Conservation (phyloP, 2,113 vertebrate species). For the Poicephalus meyeri region DNA sequence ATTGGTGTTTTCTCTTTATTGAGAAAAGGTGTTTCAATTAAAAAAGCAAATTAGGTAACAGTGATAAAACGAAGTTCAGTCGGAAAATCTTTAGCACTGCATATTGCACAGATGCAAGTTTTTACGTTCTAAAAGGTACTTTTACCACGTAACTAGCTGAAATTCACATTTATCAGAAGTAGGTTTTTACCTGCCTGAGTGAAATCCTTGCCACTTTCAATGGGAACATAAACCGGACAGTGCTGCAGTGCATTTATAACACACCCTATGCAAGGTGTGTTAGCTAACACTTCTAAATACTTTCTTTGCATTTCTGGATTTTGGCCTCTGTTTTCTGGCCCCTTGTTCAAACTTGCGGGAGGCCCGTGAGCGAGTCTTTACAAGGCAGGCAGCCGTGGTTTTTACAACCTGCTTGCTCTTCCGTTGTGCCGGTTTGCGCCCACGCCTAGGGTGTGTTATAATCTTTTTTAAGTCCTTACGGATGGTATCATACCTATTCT, state of each 20-base stretch:
- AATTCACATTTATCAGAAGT: slow-evolving; percentile 45
- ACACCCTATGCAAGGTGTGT: slow-evolving; percentile 70
- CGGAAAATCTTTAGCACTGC: slow-evolving; percentile 11
- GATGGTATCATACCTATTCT: slow-evolving; percentile 97
- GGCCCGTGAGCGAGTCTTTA: slow-evolving; percentile 78
- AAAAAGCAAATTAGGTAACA: slow-evolving; percentile 27
- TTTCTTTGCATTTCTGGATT: slow-evolving; percentile 75
- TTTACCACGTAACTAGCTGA: background rate
- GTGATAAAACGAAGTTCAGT: background rate
- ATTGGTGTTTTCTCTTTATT: slow-evolving; percentile 40
- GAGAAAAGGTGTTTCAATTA: slow-evolving; percentile 27
- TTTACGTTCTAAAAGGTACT: background rate
- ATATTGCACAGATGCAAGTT: background rate
- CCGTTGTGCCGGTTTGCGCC: slow-evolving; percentile 74
- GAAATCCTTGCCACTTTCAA: background rate
- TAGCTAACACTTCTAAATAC: slow-evolving; percentile 53
- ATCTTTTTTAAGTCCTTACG: slow-evolving; percentile 79
- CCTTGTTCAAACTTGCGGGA: slow-evolving; percentile 78
- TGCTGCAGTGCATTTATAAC: slow-evolving; percentile 60
- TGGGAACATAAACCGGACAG: slow-evolving; percentile 29
- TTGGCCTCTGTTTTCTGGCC: slow-evolving; percentile 77
- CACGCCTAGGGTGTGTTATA: slow-evolving; percentile 82
- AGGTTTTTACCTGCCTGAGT: background rate
- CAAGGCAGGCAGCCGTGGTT: slow-evolving; percentile 71
- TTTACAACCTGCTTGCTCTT: slow-evolving; percentile 76